Evolutionary conservation across 1,140 invertebrate species (phyloP).

Genomic region (Ladona fulva): DNA sequence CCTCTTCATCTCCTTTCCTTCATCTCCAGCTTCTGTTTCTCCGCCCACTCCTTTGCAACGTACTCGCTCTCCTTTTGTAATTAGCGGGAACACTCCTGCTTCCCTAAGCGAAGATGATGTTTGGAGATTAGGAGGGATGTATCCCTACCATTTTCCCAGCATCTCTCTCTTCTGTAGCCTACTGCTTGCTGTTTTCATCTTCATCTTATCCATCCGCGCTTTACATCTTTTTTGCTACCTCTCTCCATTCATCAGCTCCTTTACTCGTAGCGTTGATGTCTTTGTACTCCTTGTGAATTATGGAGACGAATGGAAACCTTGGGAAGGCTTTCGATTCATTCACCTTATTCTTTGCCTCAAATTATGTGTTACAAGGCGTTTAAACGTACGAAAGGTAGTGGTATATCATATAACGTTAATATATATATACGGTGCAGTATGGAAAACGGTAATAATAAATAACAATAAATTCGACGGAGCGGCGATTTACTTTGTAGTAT

Average conservation of each 20-base stretch:
- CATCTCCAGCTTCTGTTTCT: not conserved
- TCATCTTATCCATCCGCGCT: constrained; percentile 15
- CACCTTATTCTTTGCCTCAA: no score
- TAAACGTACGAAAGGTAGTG: no score
- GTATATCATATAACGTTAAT: no score
- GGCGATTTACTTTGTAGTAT: no score
- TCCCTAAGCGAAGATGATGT: constrained; percentile 5
- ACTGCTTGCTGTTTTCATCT: not conserved
- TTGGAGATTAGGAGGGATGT: not conserved
- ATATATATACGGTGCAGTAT: no score
- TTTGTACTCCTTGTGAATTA: no score
- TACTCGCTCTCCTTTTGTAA: not conserved
- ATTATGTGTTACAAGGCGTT: no score
- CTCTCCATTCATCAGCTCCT: constrained; percentile 7
- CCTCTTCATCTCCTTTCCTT: not conserved
- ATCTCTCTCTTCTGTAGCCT: constrained; percentile 16
- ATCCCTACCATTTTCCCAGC: not conserved
- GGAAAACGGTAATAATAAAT: no score
- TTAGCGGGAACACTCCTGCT: not conserved
- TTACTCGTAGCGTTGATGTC: not conserved
- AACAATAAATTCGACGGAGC: no score
- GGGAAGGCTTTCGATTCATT: no score
- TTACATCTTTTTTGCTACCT: constrained; percentile 14
- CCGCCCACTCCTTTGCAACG: not conserved
- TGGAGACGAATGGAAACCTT: no score